Conservation (phyloP, 2,888 invertebrate genomes). For the Cylindroiulus punctatus region DNA sequence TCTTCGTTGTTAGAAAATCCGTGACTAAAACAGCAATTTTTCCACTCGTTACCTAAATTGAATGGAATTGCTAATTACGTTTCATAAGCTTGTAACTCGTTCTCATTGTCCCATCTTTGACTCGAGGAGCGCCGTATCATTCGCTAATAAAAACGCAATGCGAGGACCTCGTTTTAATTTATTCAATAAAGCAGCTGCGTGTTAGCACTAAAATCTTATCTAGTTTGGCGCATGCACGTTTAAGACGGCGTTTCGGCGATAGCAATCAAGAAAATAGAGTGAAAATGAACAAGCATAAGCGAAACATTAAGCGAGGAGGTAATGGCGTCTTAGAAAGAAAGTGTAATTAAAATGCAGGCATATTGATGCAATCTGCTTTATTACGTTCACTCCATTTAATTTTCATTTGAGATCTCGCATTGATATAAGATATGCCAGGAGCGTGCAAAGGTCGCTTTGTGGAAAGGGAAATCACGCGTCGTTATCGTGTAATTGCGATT, state of each 20-base stretch:
- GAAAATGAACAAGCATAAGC: slow-evolving; percentile 32
- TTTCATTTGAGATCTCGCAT: slow-evolving; percentile 27
- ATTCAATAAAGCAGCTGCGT: slow-evolving; percentile 30
- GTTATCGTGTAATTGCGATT: slow-evolving; percentile 38
- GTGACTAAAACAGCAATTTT: background rate
- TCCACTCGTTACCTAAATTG: background rate
- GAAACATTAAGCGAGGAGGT: slow-evolving; percentile 15
- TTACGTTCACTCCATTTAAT: slow-evolving; percentile 42
- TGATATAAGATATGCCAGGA: slow-evolving; percentile 17
- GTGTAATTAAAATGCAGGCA: slow-evolving; percentile 34
- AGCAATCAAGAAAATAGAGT: slow-evolving; percentile 33
- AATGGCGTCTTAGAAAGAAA: slow-evolving; percentile 20
- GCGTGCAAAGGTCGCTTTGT: slow-evolving; percentile 38
- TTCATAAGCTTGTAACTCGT: background rate
- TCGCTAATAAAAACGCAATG: background rate
- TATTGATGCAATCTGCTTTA: slow-evolving; percentile 42
- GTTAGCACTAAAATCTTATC: slow-evolving; percentile 3
- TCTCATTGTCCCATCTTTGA: background rate
- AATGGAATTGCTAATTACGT: slow-evolving; percentile 1
- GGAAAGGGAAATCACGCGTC: slow-evolving; percentile 34
- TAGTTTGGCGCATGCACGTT: slow-evolving; percentile 27
- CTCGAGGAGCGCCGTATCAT: background rate
- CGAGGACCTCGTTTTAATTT: slow-evolving; percentile 15
- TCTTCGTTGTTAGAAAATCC: background rate
- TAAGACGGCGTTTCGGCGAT: background rate